Conservation (phyloP, 2,113 vertebrate species). For the Pluvialis apricaria region DNA sequence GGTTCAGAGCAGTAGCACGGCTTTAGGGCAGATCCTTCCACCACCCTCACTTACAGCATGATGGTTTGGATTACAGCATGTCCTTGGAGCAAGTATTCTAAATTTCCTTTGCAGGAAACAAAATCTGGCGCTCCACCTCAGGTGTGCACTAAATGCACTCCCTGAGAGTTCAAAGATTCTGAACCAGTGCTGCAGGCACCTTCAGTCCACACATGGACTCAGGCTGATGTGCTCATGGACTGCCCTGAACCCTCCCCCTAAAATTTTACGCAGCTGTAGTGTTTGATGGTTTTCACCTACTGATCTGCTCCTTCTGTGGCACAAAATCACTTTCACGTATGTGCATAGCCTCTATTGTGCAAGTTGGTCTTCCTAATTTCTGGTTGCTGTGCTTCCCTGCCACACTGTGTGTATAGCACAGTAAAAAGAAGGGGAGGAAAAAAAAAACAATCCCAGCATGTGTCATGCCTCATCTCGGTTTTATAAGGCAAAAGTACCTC, state of each 20-base stretch:
- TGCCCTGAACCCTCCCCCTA: background rate
- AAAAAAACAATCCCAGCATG: background rate
- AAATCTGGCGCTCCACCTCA: background rate
- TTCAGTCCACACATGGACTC: no score
- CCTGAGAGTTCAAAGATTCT: background rate
- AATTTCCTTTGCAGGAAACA: background rate
- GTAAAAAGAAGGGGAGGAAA: background rate
- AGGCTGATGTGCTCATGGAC: background rate
- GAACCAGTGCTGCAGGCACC: background rate
- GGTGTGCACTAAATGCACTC: background rate
- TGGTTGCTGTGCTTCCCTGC: background rate
- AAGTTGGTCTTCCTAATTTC: background rate
- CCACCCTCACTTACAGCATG: accelerated
- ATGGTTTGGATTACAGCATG: background rate
- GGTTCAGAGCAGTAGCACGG: background rate
- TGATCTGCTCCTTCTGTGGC: background rate
- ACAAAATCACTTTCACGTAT: background rate
- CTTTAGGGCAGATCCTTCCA: background rate
- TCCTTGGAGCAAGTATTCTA: background rate
- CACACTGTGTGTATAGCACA: accelerated
- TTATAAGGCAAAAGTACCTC: background rate
- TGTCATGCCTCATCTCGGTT: background rate
- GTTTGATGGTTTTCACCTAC: background rate
- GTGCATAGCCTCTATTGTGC: background rate
- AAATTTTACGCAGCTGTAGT: background rate